Conservation (phyloP, 2,888 invertebrate species). For the Ypsolopha scabrella region DNA sequence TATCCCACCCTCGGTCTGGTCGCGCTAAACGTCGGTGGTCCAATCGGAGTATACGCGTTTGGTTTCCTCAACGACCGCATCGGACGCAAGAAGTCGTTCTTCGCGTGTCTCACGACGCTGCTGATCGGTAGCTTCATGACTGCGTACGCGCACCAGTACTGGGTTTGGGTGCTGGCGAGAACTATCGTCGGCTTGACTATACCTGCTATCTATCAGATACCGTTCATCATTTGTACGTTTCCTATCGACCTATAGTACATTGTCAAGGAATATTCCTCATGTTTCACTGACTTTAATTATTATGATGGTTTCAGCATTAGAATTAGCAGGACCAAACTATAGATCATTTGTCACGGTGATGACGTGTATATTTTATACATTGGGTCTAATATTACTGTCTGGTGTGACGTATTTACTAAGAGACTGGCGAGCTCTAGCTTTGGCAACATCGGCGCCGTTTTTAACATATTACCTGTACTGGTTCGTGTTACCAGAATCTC, state of each 20-base stretch:
- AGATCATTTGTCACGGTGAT: slow-evolving; percentile 93
- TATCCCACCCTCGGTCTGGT: slow-evolving; percentile 90
- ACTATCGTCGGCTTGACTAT: slow-evolving; percentile 90
- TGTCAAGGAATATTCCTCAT: background rate
- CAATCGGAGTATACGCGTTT: slow-evolving; percentile 90
- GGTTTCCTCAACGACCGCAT: slow-evolving; percentile 89
- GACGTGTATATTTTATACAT: slow-evolving; percentile 91
- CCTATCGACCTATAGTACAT: background rate
- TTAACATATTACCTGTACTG: slow-evolving; percentile 85
- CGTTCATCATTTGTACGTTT: slow-evolving; percentile 91
- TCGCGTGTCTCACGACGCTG: slow-evolving; percentile 85
- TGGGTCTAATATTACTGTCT: slow-evolving; percentile 86
- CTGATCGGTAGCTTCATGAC: slow-evolving; percentile 84
- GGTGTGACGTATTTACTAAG: slow-evolving; percentile 86
- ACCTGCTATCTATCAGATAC: slow-evolving; percentile 94
- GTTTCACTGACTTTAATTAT: slow-evolving; percentile 7
- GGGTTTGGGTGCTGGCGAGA: slow-evolving; percentile 86
- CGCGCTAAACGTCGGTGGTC: slow-evolving; percentile 88
- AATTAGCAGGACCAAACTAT: slow-evolving; percentile 91
- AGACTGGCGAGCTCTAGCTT: slow-evolving; percentile 85
- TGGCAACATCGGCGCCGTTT: slow-evolving; percentile 89
- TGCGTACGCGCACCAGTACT: slow-evolving; percentile 81
- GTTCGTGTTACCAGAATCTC: slow-evolving; percentile 91
- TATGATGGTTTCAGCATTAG: slow-evolving; percentile 76
- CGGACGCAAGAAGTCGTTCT: slow-evolving; percentile 88